Base-by-base conservation (phyloP, 2,888 invertebrate genomes). In the Melinopterus prodromus region DNA sequence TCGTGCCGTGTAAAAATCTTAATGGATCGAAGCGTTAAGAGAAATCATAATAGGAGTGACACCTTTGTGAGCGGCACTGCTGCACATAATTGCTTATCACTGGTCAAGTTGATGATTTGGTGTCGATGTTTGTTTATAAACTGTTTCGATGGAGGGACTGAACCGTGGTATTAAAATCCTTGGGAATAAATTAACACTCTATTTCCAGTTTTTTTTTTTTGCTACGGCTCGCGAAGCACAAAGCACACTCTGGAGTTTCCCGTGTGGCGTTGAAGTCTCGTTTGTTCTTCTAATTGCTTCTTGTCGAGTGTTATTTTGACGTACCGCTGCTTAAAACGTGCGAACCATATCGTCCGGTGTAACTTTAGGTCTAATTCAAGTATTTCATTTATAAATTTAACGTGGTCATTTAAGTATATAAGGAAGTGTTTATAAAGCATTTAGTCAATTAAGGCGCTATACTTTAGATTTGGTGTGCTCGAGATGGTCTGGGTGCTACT, bases 401-500 rank as follows among this genome's bases (percentile, higher is more conserved):
- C 79, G 81, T 81, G 77, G 79, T 77, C 81, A 79, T 79, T 81
- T 81, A 69, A 80, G 80, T 78, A 79, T 81, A 79, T 81, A 79
- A 81, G 81, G 81, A 81, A 81, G 80, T 78, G 76, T 80, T 80
- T 80, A 80, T 80, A 80, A 78, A 80, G 81, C 81, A 81, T 81
- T 81, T 81, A 81, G 79, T 81, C 79, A 81, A 79, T 81, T 81
- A 81, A 81, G 81, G 72, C 79, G 79, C 71, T 80, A 79, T 80
- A 77, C 74, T 74, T 74, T 74, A 37, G 74, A 74, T 74, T 74
- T 74, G 36, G 74, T 74, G 35, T 35, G 37, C 74, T 36, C 74
- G 35, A 16, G 16, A 71, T 74, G 26, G 6, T 37, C 7, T 37
- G n/a, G 35, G 71, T 71, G 26, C 26, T 26, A 53, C 53, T 53